phyloP scores from a whole-genome alignment of 2,113 vertebrate genomes.

The Paradoxurus hermaphroditus region DNA sequence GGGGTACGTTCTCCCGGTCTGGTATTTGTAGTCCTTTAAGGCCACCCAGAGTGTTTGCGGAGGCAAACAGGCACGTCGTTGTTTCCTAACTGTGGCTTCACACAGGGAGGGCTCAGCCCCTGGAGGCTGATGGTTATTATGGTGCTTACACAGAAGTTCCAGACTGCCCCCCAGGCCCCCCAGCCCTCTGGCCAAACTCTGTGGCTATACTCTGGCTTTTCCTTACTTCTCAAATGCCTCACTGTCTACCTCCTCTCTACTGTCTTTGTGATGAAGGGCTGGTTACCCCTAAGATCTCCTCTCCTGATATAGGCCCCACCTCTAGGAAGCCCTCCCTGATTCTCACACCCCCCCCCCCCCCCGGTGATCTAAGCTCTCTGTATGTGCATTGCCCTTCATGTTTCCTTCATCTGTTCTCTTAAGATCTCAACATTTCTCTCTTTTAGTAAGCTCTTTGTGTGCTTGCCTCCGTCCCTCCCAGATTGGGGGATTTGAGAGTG shows the following conservation, averaged over 20 bases:
- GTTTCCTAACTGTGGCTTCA: background rate
- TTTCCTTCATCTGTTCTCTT: background rate
- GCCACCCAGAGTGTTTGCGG: background rate
- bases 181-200: rapidly evolving
- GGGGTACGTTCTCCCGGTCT: background rate
- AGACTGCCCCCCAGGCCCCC: background rate
- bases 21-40: background rate
- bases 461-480: background rate
- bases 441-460: background rate
- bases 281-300: background rate
- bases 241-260: background rate
- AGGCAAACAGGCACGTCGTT: background rate
- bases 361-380: background rate
- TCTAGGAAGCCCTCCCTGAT: background rate
- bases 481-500: background rate
- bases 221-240: background rate
- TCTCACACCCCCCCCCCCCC: background rate
- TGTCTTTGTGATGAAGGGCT: background rate
- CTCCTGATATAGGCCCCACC: background rate
- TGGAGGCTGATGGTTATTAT: background rate
- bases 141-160: background rate
- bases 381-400: background rate
- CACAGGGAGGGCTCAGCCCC: background rate
- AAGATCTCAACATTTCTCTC: background rate
- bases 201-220: background rate